These are phyloP conservation scores for Orchestia grillus DNA, from an alignment of 1,140 invertebrate genomes.

Conservation along the genomic window DNA sequence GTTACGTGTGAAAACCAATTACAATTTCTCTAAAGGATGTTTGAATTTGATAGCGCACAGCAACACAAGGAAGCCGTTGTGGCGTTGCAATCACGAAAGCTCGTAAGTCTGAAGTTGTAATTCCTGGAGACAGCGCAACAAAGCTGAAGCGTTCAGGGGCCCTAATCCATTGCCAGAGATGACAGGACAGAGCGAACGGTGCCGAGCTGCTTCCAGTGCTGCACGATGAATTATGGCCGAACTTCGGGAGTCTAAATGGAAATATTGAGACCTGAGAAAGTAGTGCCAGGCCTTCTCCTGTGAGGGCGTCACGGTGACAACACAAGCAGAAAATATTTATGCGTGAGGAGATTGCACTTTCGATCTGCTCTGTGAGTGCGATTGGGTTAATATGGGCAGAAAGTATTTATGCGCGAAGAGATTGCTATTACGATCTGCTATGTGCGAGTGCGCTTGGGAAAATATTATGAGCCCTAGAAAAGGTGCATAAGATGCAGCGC, in stretches of 20 bases:
- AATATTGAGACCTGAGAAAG: background rate
- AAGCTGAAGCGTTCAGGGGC: background rate
- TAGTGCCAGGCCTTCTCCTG: background rate
- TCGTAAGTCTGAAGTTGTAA: constrained; percentile 45
- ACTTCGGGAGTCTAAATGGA: background rate
- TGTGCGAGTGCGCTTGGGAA: too few relatives aligned
- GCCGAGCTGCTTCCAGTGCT: background rate
- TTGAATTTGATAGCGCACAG: background rate
- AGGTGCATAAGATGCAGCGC: too few relatives aligned
- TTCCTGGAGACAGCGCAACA: constrained; percentile 23
- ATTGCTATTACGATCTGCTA: background rate
- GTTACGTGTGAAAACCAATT: background rate
- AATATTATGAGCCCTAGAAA: too few relatives aligned
- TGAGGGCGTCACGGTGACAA: background rate
- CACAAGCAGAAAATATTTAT: background rate
- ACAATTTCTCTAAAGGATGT: background rate
- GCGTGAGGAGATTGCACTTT: too few relatives aligned
- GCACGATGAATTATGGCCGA: background rate
- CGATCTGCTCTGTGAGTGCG: too few relatives aligned
- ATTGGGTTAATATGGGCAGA: too few relatives aligned
- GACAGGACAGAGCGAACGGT: constrained; percentile 16
- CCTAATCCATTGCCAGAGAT: constrained; percentile 40
- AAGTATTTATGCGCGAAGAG: background rate
- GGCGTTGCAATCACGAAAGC: constrained; percentile 3
- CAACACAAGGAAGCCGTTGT: constrained; percentile 9